Evolutionary conservation across 1,140 invertebrate species (phyloP).

Genomic region (Drosophila dunni): DNA sequence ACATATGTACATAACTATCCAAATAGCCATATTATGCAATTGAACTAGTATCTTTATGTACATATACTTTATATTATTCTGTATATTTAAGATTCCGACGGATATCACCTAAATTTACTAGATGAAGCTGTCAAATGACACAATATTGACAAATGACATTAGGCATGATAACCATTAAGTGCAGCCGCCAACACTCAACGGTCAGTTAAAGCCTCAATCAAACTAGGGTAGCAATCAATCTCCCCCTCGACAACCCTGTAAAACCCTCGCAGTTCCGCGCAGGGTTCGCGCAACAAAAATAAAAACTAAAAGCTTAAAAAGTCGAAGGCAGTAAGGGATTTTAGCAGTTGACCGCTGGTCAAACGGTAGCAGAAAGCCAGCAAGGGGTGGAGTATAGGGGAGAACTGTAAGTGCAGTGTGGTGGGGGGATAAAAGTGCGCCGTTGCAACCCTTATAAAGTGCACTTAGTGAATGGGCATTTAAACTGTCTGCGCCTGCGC

Average conservation of each 20-base stretch:
- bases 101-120: constrained; percentile 9
- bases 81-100: constrained; percentile 2
- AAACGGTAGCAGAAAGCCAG: constrained; percentile 32
- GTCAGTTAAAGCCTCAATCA: constrained; percentile 79
- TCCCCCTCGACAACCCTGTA: not conserved
- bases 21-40: no score
- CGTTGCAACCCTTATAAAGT: constrained; percentile 53
- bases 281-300: constrained; percentile 9
- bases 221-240: constrained; percentile 46
- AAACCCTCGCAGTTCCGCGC: not conserved
- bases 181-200: constrained; percentile 64
- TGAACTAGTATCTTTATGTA: no score
- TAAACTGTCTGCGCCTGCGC: constrained; percentile 80
- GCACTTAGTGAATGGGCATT: constrained; percentile 57
- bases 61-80: not conserved
- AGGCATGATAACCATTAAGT: constrained; percentile 70
- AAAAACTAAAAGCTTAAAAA: constrained; percentile 46
- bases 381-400: not conserved
- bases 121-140: constrained; percentile 29
- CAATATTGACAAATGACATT: constrained; percentile 71
- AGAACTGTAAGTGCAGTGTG: not conserved
- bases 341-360: constrained; percentile 58
- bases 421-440: not conserved
- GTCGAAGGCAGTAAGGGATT: constrained; percentile 51
- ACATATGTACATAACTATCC: no score